Conservation (phyloP, 2,888 invertebrate genomes). For the Drosophila nr. medialis region DNA sequence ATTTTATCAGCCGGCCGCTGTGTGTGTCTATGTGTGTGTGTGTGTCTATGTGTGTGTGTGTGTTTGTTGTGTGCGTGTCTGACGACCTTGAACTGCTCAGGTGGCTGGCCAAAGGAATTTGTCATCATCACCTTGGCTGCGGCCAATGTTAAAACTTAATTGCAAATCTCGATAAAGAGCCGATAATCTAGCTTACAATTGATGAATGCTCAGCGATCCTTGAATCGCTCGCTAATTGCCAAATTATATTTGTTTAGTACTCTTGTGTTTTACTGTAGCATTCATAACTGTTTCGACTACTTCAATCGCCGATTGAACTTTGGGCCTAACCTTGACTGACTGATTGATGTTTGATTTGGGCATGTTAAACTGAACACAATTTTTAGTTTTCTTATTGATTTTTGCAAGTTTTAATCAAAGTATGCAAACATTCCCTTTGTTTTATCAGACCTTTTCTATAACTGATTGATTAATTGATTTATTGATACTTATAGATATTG, state of each 20-base stretch:
- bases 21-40: not conserved
- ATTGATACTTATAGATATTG: not conserved
- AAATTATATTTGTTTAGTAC: not conserved
- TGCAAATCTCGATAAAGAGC: slow-evolving; percentile 24
- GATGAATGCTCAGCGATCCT: slow-evolving; percentile 10
- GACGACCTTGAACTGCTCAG: slow-evolving; percentile 45
- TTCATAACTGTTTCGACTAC: not conserved
- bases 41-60: not conserved
- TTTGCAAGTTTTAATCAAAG: too few species aligned
- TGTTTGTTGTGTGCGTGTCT: slow-evolving; percentile 6
- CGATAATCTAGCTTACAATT: slow-evolving; percentile 19
- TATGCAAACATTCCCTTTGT: not conserved
- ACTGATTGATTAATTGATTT: not conserved
- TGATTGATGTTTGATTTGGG: not conserved
- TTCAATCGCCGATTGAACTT: not conserved
- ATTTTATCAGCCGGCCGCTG: slow-evolving; percentile 59
- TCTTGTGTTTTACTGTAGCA: slow-evolving; percentile 2
- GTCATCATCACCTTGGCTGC: slow-evolving; percentile 43
- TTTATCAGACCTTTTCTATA: not conserved
- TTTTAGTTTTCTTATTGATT: not conserved
- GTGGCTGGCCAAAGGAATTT: slow-evolving; percentile 13
- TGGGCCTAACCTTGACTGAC: not conserved
- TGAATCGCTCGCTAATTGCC: slow-evolving; percentile 1
- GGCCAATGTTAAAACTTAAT: slow-evolving; percentile 40
- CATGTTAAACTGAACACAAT: not conserved